phyloP scores from a whole-genome alignment of 2,797 vertebrate genomes.

The Sus cebifrons region DNA sequence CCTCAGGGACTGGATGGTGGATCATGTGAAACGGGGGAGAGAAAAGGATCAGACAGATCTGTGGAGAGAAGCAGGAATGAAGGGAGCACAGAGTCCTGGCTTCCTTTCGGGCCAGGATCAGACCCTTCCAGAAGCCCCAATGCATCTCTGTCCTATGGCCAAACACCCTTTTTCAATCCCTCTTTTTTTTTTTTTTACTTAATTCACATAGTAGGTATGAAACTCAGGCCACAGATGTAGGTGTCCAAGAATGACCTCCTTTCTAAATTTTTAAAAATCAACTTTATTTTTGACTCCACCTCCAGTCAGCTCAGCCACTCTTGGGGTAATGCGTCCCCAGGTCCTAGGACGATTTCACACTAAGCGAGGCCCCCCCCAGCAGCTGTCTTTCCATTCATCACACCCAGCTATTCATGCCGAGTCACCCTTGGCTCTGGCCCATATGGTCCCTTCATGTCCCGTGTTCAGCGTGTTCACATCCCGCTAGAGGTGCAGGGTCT shows the following conservation, averaged over 20 bases:
- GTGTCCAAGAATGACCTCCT: background rate
- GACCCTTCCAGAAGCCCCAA: background rate
- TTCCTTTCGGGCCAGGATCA: background rate
- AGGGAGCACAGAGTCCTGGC: background rate
- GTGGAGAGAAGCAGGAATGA: background rate
- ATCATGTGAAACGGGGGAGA: background rate
- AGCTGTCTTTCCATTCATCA: background rate
- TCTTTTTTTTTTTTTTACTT: background rate
- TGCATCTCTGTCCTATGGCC: background rate
- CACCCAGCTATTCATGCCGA: background rate
- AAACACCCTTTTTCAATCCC: background rate
- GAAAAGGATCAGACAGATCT: background rate
- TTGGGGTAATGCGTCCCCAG: background rate
- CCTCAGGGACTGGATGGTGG: background rate
- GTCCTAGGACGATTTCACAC: background rate
- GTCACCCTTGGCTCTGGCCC: background rate
- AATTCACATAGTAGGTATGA: background rate
- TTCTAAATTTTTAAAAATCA: conserved; percentile 5
- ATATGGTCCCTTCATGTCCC: background rate
- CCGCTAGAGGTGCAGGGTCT: background rate
- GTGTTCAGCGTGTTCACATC: background rate
- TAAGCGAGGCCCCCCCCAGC: background rate
- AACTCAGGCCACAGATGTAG: background rate
- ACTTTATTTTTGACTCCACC: background rate
- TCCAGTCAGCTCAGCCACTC: background rate